These are phyloP conservation scores for Scylla paramamosain DNA, from an alignment of 1,140 invertebrate species.

Conservation along the genomic window DNA sequence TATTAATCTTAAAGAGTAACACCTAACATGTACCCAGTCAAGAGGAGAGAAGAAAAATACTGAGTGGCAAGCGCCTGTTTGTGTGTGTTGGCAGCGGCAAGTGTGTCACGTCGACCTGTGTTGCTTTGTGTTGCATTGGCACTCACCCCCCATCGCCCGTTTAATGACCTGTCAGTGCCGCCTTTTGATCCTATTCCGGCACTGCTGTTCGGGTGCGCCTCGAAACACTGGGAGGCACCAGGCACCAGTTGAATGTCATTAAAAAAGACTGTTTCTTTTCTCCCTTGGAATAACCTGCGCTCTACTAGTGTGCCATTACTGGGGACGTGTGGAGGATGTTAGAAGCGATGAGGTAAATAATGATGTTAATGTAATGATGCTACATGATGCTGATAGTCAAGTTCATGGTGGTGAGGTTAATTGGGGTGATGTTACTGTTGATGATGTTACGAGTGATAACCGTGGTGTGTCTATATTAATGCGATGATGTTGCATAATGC, in stretches of 20 bases:
- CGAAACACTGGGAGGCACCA: not conserved
- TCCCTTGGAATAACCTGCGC: not conserved
- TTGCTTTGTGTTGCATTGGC: not conserved
- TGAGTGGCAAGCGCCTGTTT: not conserved
- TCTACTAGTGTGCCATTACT: not conserved
- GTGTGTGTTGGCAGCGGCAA: too few relatives aligned
- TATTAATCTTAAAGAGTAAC: not conserved
- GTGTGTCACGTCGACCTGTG: too few relatives aligned
- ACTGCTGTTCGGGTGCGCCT: not conserved
- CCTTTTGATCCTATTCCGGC: constrained; percentile 19
- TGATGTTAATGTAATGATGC: too few relatives aligned
- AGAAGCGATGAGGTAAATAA: too few relatives aligned
- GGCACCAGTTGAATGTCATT: not conserved
- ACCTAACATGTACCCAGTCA: not conserved
- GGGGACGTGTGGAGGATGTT: not conserved
- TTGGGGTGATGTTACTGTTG: not conserved
- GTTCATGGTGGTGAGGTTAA: not conserved
- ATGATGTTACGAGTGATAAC: not conserved
- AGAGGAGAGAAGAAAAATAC: not conserved
- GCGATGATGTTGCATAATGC: not conserved
- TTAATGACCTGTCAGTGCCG: constrained; percentile 2
- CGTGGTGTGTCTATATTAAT: too few relatives aligned
- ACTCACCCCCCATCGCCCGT: not conserved
- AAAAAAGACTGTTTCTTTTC: not conserved
- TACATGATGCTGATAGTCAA: not conserved